Percentiles rank a stretch among this genome's conserved stretches.
Conservation (phyloP, 2,797 vertebrate genomes). For the Danio albolineatus region DNA sequence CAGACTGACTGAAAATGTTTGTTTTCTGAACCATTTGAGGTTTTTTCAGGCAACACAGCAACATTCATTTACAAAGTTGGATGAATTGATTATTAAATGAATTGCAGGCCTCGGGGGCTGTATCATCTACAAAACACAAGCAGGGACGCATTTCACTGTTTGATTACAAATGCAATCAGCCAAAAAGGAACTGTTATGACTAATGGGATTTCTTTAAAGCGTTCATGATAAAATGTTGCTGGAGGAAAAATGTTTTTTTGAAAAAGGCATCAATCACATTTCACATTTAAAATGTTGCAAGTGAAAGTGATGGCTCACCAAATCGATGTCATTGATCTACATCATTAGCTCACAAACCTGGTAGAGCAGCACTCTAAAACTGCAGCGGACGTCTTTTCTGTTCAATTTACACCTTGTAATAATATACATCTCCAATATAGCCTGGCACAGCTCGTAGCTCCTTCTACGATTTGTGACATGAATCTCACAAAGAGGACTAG, state of each 20-base stretch:
- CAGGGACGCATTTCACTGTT: neutral
- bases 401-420: neutral
- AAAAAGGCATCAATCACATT: neutral
- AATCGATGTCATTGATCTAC: constrained; percentile 6
- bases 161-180: constrained; percentile 29
- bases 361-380: neutral
- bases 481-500: neutral
- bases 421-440: neutral
- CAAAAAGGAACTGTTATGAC: neutral
- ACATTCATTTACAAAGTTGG: neutral
- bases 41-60: neutral
- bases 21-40: neutral
- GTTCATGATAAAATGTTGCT: neutral
- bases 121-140: constrained; percentile 11
- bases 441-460: neutral
- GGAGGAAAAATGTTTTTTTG: neutral
- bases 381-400: neutral
- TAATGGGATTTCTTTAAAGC: constrained; percentile 3
- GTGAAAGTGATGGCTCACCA: constrained; percentile 12
- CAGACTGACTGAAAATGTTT: neutral
- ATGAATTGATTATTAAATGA: constrained; percentile 32
- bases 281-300: neutral
- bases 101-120: constrained; percentile 1
- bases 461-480: neutral
- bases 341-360: neutral